Base-by-base conservation (phyloP, 2,113 vertebrate species). In the Dryoscopus gambensis region DNA sequence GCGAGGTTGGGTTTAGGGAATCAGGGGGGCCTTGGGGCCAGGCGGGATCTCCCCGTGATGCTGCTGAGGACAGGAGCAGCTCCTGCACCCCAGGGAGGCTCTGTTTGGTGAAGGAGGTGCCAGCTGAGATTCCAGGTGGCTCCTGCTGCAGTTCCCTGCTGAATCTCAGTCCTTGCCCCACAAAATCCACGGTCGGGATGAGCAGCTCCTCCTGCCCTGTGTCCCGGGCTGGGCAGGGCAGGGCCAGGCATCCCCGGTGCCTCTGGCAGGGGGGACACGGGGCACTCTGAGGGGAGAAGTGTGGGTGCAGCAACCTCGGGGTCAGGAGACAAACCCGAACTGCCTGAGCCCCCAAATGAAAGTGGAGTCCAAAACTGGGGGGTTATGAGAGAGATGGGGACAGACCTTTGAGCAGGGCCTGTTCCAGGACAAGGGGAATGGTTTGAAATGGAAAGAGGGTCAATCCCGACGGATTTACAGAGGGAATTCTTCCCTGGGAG, bases 401-500 rank as follows among this genome's bases (percentile, higher is more conserved):
- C 49, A 30, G 39, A 15, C 2, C 16, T 56, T 24, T 35, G 13
- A 56, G 57, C 65, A 47, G 24, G 17, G 40, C 10, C 39, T 47
- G 39, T 14, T 42, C 20, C 24, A 40, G 57, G 64, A n/a, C n/a
- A 37, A 12, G 23, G 18, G 10, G 33, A 11, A 56, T 13, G 22
- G 37, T 12, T 84, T 75, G 47, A 56, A 56, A 47, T 5, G 11
- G 6, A 23, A 31, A 76, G 19, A 46, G 15, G 9, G 30, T 4
- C 11, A 21, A 11, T 27, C 39, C 8, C 44, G 27, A 4, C 5
- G 25, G 49, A 35, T 24, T 20, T 5, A 4, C 52, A 40, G 52
- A 50, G 37, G 33, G 30, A 13, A 50, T 60, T 24, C 0, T 13
- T 55, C 11, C 5, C 3, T 0, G 1, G 7, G 22, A 50, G 22